Evolutionary conservation across 1,140 invertebrate genomes (phyloP), one percentile per base, ranked within the genome.

Genomic region (Zelostemma sp.): DNA sequence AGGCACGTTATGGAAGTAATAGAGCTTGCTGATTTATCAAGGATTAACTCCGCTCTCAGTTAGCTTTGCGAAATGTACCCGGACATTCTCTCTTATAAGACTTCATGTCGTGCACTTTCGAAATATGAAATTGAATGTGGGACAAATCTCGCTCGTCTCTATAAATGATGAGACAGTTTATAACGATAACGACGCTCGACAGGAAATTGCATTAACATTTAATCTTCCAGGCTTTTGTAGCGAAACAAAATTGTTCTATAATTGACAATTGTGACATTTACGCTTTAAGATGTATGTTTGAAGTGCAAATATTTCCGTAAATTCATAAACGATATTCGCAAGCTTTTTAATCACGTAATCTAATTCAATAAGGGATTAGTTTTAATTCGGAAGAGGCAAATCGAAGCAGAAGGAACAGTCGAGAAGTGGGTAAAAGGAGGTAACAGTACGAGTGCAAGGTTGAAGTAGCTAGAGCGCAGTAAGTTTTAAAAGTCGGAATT

Each of bases 1-100:
- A 71, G 76, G 70, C 67, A 76, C 74, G 70, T 73, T 75, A 72
- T 67, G 57, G 73, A 78, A 75, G 75, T 76, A 76, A 63, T 58
- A 48, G 65, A 75, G 66, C 75, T 72, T 43, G 65, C 66, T 66
- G 73, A 73, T 78, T 76, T 79, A 75, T 77, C 66, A 72, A 58
- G 72, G 73, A 77, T 77, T 74, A 73, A 65, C 73, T 71, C 63
- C 46, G 62, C 69, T 53, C 54, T 53, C 66, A 28, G 61, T 50
- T 48, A 16, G 53, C 68, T 43, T 60, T 61, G 33, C 31, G 49
- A 51, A 60, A 45, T 48, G 60, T 31, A 51, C 38, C 16, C 16
- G 58, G 55, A 62, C 48, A 65, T 68, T 55, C 48, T 59, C 59
- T 48, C 49, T 71, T 64, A 60, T 68, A 61, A 65, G 60, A 57